A percentile compares a stretch with the other conserved stretches of the same genome.
Evolutionary conservation across 1,140 invertebrate species (phyloP).

Genomic region (Sweltsa coloradensis): DNA sequence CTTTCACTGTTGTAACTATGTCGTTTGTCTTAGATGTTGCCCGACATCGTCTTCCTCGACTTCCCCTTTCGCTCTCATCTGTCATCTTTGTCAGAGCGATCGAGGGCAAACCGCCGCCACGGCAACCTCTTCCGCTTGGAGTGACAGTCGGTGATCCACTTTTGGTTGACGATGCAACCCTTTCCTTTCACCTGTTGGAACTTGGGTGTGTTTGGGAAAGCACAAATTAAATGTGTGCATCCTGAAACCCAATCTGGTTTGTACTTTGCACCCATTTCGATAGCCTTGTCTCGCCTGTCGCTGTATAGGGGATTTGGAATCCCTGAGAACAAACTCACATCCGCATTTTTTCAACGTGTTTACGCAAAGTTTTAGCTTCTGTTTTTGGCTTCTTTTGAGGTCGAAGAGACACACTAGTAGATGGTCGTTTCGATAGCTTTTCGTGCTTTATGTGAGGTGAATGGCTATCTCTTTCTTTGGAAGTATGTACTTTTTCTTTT

Average conservation of each 20-base stretch:
- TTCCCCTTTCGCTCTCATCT: not conserved
- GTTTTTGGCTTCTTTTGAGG: too few species aligned
- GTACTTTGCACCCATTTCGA: slow-evolving; percentile 70
- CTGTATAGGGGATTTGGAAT: slow-evolving; percentile 69
- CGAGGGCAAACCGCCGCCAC: slow-evolving; percentile 47
- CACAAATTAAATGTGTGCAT: slow-evolving; percentile 79
- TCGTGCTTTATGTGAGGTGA: slow-evolving; percentile 8
- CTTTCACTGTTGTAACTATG: slow-evolving; percentile 20
- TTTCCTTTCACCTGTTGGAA: slow-evolving; percentile 56
- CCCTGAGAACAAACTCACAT: slow-evolving; percentile 73
- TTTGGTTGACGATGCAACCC: slow-evolving; percentile 56
- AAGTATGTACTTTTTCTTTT: not conserved
- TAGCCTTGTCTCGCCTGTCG: slow-evolving; percentile 50
- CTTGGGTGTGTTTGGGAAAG: slow-evolving; percentile 80
- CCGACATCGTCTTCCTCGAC: not conserved
- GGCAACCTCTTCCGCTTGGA: slow-evolving; percentile 47
- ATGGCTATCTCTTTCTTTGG: slow-evolving; percentile 3
- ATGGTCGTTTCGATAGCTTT: too few species aligned
- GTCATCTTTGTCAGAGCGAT: slow-evolving; percentile 1
- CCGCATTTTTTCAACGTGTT: too few species aligned
- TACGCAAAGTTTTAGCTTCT: too few species aligned
- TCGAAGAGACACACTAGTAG: too few species aligned
- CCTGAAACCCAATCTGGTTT: slow-evolving; percentile 54
- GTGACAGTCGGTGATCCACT: slow-evolving; percentile 65
- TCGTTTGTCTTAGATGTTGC: not conserved